Base-by-base conservation (phyloP, 35 echinoderm and acorn worm species). In the Antedon bifida region DNA sequence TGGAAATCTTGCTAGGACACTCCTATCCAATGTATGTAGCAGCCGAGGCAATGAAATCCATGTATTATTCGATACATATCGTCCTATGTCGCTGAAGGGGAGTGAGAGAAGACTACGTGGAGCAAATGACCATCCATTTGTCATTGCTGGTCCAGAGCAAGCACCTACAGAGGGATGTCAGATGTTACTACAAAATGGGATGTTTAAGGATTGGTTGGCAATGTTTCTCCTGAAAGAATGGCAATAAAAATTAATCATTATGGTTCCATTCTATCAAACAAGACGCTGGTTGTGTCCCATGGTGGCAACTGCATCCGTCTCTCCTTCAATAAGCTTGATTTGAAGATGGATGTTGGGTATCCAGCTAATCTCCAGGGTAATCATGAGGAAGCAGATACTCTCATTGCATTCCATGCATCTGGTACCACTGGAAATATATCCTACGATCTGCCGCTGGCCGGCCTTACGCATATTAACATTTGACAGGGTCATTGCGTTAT, bases 141-240 rank as follows among this genome's bases (percentile, higher is more conserved):
- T 86, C 35, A 90, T 86, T 44, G 0, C 34, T 39, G 30, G 88
- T 76, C 51, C 88, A 31, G 88, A 86, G 13, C 88, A 90, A 42
- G 77, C 77, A 39, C 82, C 83, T 3, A 90, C 33, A 45, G 46
- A 82, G 79, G 77, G 29, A 19, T 81, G 88, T 74, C 36, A 76
- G 8, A 86, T 82, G 38, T 33, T 85, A 7, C 34, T 77, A 29
- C 12, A 36, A 75, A 78, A 85, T 75, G 77, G 88, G 0, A 35
- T 77, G 1, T 90, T 82, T 42, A 90, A 90, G 74, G 74, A 90
- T 34, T 9, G 82, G 14, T 30, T 90, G 64, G 89, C 84, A 5
- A 29, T 16, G 31, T 90, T 82, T 83, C 84, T 90, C 38, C 31
- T 90, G 1, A 77, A 90, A 64, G 89, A 90, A 83, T 86, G 84